Evolutionary conservation across 2,797 vertebrate species (phyloP), one percentile per base, ranked within the genome.

Genomic region (Epinephelus malabaricus): DNA sequence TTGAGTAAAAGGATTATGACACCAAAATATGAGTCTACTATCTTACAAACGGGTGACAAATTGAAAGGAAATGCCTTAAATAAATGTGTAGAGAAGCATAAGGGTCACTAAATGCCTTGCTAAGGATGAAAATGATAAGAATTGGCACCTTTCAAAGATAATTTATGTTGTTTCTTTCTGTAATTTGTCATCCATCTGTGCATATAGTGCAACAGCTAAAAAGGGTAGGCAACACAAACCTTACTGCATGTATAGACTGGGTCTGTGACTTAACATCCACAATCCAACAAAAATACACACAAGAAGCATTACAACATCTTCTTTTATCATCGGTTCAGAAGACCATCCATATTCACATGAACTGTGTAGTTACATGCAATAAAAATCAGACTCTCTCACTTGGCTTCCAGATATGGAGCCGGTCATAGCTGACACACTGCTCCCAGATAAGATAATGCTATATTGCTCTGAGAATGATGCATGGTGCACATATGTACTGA

Each of bases 381-480:
- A 78, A 73, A 83, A 59, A 74, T 34, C 47, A 0, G 11, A 13
- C 19, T 51, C 45, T 38, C 47, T 27, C 45, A 45, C 15, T 73
- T 25, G n/a, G 67, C 59, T 64, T 43, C 63, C 66, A 46, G 45
- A 73, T 51, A 38, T 47, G 13, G 21, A 60, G 53, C 12, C 10
- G 2, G 5, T 50, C 49, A 40, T 6, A 47, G 69, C 64, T 18
- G 12, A 61, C 23, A 47, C 18, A 13, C 18, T 49, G 46, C 66
- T 12, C 46, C 12, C 10, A 71, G 75, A 86, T 90, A 76, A 86
- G 82, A 84, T 75, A 62, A 62, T 19, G 38, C 45, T 58, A 56
- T 18, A 30, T 17, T 34, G 49, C 19, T 56, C 30, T 34, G 62
- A 54, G 53, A 59, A 25, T 34, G 60, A 76, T 63, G 56, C 43